Evolutionary conservation across 2,888 invertebrate genomes (phyloP).

Genomic region (Chloromyia formosa): DNA sequence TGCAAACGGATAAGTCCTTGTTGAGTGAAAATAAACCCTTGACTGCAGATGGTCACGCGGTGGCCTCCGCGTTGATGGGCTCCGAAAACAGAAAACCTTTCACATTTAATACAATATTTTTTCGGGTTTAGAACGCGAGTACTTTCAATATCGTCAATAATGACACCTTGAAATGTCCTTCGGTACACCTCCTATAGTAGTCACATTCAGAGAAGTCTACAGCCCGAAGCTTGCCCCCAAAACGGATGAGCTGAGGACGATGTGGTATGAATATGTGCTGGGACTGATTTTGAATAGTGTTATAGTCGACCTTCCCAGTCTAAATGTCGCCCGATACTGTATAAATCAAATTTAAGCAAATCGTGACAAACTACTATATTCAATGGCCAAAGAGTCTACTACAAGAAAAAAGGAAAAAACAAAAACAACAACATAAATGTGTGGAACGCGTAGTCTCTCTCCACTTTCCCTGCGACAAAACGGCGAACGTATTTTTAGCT

Average conservation of each 20-base stretch:
- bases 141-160: background rate
- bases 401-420: too few species aligned
- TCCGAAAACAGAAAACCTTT: background rate
- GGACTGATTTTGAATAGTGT: too few species aligned
- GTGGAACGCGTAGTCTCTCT: too few species aligned
- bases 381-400: background rate
- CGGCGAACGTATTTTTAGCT: too few species aligned
- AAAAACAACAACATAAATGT: too few species aligned
- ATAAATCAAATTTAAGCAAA: constrained; percentile 14
- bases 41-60: background rate
- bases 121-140: background rate
- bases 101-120: background rate
- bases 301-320: background rate
- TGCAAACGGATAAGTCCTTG: background rate
- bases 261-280: too few species aligned
- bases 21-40: background rate
- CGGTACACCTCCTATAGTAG: background rate
- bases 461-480: too few species aligned
- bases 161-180: background rate
- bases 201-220: background rate
- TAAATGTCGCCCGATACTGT: constrained; percentile 4
- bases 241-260: background rate
- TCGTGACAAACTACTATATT: constrained; percentile 27
- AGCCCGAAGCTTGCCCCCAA: background rate
- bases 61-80: background rate